phyloP scores from a whole-genome alignment of 2,797 vertebrate genomes.

The Lerista edwardsae region DNA sequence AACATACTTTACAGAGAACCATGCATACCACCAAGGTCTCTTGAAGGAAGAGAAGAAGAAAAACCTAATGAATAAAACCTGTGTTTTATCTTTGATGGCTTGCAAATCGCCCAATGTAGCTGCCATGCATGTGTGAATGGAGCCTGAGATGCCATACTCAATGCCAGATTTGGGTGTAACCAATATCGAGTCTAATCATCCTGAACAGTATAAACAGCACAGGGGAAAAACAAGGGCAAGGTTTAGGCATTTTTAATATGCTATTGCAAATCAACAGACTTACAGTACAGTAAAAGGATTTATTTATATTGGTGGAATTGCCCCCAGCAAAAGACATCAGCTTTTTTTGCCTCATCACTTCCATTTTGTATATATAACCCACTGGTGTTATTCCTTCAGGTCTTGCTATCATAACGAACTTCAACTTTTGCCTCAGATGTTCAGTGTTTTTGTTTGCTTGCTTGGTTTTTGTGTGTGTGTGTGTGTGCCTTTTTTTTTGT shows the following conservation, averaged over 20 bases:
- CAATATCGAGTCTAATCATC: neutral
- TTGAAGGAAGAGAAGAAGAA: neutral
- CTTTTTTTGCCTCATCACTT: neutral
- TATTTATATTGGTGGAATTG: neutral
- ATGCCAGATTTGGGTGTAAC: neutral
- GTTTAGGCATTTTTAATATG: neutral
- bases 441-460: neutral
- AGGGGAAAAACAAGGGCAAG: neutral
- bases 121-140: neutral
- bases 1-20: too few species aligned
- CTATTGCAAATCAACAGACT: neutral
- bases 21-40: too few species aligned
- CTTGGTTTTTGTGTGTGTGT: too few species aligned
- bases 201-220: neutral
- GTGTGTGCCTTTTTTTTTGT: too few species aligned
- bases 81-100: neutral
- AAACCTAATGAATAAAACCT: neutral
- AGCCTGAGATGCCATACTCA: neutral
- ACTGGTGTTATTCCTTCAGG: neutral
- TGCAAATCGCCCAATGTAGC: neutral
- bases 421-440: slow-evolving; percentile 9
- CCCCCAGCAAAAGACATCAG: neutral
- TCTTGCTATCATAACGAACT: slow-evolving; percentile 18
- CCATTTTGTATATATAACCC: neutral
- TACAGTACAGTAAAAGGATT: accelerated